phyloP scores from a whole-genome alignment of 2,888 invertebrate genomes.

The Vanessa cardui region DNA sequence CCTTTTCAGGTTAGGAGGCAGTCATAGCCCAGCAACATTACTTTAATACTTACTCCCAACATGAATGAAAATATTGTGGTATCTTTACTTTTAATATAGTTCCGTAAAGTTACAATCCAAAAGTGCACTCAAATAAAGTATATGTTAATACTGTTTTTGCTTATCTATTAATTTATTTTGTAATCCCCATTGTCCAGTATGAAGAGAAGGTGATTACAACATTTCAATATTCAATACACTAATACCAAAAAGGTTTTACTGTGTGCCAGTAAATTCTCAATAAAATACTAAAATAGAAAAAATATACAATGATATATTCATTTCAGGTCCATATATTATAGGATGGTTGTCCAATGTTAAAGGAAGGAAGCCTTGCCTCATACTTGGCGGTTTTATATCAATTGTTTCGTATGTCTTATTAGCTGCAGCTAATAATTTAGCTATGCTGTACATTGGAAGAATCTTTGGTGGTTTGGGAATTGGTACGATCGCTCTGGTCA shows the following conservation, averaged over 20 bases:
- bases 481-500: constrained; percentile 47
- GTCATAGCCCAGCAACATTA: no score
- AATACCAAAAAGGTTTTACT: background rate
- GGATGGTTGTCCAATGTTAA: constrained; percentile 50
- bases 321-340: constrained; percentile 53
- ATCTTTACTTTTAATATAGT: no score
- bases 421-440: constrained; percentile 45
- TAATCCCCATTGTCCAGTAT: no score
- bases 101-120: no score
- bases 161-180: no score
- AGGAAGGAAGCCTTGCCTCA: constrained; percentile 53
- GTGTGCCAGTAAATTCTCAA: background rate
- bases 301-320: background rate
- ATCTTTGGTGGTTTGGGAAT: constrained; percentile 47
- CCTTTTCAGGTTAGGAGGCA: no score
- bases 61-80: no score
- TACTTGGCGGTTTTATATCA: constrained; percentile 45
- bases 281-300: background rate
- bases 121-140: no score
- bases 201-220: no score
- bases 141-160: no score
- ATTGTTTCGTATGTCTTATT: constrained; percentile 46
- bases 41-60: no score
- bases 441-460: constrained; percentile 50
- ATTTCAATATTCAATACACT: no score